These are phyloP conservation scores for Campoletis sonorensis DNA, from an alignment of 1,140 invertebrate species.

Conservation along the genomic window DNA sequence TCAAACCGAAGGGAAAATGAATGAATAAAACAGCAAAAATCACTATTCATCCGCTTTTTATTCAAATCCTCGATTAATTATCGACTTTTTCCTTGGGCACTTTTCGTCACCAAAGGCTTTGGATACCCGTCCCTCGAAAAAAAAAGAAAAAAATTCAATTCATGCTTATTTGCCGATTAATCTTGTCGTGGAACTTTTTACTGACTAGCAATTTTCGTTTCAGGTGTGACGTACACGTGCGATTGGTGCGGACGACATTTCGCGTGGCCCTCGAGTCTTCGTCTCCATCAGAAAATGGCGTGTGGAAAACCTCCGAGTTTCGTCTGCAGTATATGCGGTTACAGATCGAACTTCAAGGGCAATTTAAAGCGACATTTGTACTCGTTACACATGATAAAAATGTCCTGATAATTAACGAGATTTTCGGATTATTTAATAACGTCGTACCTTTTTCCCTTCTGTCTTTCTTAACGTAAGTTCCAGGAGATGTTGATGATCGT, in stretches of 20 bases:
- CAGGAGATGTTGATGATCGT: not conserved
- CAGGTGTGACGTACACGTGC: constrained; percentile 66
- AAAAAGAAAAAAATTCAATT: not conserved
- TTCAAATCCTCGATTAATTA: not conserved
- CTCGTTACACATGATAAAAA: constrained; percentile 60
- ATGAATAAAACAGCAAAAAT: not conserved
- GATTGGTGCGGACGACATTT: constrained; percentile 71
- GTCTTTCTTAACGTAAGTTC: not conserved
- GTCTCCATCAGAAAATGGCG: constrained; percentile 74
- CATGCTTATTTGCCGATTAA: not conserved
- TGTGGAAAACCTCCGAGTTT: constrained; percentile 75
- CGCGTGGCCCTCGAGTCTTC: constrained; percentile 72
- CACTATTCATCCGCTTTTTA: constrained; percentile 11
- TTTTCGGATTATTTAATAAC: constrained; percentile 6
- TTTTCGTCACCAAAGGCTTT: constrained; percentile 18
- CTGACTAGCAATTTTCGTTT: constrained; percentile 60
- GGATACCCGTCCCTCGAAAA: not conserved
- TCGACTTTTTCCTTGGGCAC: constrained; percentile 7
- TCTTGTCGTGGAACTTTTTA: not conserved
- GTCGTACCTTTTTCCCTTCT: not conserved
- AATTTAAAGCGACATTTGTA: constrained; percentile 77
- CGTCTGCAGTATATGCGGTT: constrained; percentile 70
- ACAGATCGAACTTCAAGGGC: constrained; percentile 78
- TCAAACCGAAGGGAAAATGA: not conserved
- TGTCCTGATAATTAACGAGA: constrained; percentile 41